A percentile compares a stretch with the other conserved stretches of the same genome.
Conservation (phyloP, 2,888 invertebrate genomes). For the Chirona hameri region DNA sequence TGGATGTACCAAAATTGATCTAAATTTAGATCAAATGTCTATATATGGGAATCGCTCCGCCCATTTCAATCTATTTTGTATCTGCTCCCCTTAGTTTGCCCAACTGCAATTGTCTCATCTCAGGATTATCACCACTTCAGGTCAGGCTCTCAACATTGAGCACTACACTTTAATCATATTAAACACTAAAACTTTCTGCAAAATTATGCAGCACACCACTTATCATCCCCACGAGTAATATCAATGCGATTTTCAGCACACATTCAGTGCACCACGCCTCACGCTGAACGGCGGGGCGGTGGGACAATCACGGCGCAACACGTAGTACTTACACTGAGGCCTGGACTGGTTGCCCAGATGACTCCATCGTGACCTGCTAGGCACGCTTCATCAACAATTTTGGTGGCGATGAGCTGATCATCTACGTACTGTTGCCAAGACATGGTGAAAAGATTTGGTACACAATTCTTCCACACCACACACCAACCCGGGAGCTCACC, state of each 20-base stretch:
- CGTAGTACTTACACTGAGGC: slow-evolving; percentile 78
- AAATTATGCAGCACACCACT: too few species aligned
- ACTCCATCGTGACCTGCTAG: slow-evolving; percentile 93
- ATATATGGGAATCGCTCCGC: too few species aligned
- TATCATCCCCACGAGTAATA: too few species aligned
- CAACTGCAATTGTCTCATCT: too few species aligned
- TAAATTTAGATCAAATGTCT: too few species aligned
- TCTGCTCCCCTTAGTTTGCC: too few species aligned
- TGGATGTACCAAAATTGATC: too few species aligned
- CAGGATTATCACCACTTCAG: too few species aligned
- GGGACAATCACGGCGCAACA: not conserved
- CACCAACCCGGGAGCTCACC: not conserved
- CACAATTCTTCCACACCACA: not conserved
- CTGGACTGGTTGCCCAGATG: slow-evolving; percentile 89
- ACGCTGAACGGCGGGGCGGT: not conserved
- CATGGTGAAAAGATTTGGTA: slow-evolving; percentile 58
- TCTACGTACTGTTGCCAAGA: slow-evolving; percentile 99
- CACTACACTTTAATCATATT: too few species aligned
- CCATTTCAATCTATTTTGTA: too few species aligned
- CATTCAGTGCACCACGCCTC: not conserved
- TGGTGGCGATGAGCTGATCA: slow-evolving; percentile 92
- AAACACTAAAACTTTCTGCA: too few species aligned
- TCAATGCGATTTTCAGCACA: not conserved
- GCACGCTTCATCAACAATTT: slow-evolving; percentile 90
- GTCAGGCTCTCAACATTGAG: too few species aligned